Base-by-base conservation (phyloP, 1,140 invertebrate species). In the Orius insidiosus region DNA sequence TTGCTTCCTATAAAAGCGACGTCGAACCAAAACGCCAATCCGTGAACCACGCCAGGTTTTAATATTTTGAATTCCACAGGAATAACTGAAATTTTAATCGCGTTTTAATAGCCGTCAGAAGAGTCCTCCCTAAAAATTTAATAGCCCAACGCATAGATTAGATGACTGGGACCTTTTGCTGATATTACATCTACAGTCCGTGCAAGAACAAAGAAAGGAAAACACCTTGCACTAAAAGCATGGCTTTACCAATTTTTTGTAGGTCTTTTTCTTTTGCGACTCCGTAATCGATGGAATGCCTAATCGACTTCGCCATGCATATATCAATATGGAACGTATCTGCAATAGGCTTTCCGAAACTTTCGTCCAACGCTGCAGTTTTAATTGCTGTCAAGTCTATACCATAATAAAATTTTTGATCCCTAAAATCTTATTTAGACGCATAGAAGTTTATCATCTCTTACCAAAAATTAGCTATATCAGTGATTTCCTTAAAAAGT, bases 21-120 rank as follows among this genome's bases (percentile, higher is more conserved):
- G 68, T 98, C 95, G 66, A 98, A 98, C 95, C 95, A 98, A 67
- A 98, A 97, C 13, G 95, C 95, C 48, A 98, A 66, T 6, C 95
- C 95, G 59, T 98, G 95, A 51, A 96, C 83, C 47, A 89, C 88
- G 37, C 89, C 90, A 13, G 90, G 84, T 61, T 94, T 85, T 54
- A 86, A 69, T 52, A 95, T 74, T 56, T 83, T 81, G 69, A 95
- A 98, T 63, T 88, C 81, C 24, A 98, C 72, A 48, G 93, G 90
- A 58, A 98, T 90, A 62, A 24, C 24, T 24, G 7, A 53, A 48
- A 61, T 58, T 24, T 24, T 19, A 47, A 4, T 31, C n/a, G n/a
- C n/a, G n/a, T n/a, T n/a, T n/a, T n/a, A n/a, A n/a, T n/a, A n/a
- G n/a, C 53, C 45, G 60, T 57, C 5, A 45, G 34, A 45, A 8